Percentiles rank a stretch among this genome's conserved stretches.
Conservation (phyloP, 2,113 vertebrate genomes). For the Corythaeola cristata region DNA sequence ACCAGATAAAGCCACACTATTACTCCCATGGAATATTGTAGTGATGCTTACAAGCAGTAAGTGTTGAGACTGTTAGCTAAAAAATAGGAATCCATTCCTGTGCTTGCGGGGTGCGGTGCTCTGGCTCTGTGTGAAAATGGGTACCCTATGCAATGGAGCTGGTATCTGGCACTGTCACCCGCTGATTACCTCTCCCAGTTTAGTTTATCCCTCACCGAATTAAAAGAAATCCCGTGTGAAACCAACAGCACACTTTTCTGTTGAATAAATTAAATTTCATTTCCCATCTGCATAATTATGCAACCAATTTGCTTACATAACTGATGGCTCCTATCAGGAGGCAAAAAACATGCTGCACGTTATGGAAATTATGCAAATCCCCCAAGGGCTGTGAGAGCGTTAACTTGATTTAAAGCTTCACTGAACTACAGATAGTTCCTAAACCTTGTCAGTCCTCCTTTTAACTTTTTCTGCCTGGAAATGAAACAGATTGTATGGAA, state of each 20-base stretch:
- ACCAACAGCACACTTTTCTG: neutral
- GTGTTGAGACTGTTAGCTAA: neutral
- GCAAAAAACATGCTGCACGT: neutral
- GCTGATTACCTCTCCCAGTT: neutral
- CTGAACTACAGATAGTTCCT: neutral
- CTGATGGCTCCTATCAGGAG: neutral
- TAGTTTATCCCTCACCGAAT: neutral
- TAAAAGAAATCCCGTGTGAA: neutral
- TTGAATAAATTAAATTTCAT: slow-evolving; percentile 10
- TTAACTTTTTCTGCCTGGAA: neutral
- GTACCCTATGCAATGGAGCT: neutral
- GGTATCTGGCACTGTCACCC: neutral
- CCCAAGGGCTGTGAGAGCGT: neutral
- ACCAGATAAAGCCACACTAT: neutral
- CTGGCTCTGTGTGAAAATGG: neutral
- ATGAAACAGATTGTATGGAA: neutral
- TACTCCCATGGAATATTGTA: neutral
- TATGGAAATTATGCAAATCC: neutral
- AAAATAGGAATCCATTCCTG: neutral
- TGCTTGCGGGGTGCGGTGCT: rapidly evolving
- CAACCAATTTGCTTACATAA: slow-evolving; percentile 14
- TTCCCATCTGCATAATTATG: slow-evolving; percentile 1
- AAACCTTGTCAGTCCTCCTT: neutral
- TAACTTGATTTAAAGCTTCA: slow-evolving; percentile 28
- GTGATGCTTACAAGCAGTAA: neutral